Conservation (phyloP, 2,888 invertebrate species). For the Eupithecia vulgata region DNA sequence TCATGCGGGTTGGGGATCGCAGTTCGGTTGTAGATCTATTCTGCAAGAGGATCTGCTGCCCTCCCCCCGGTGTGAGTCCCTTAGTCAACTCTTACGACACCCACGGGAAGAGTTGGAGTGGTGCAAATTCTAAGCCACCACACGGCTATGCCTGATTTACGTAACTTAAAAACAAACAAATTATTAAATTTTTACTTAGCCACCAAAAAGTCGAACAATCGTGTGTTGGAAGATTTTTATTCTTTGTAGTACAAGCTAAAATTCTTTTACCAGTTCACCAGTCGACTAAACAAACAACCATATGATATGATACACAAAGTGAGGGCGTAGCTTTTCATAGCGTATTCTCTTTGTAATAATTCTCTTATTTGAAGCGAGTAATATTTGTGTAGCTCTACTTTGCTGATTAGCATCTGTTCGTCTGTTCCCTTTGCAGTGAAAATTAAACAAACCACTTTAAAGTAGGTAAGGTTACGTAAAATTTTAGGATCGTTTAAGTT, state of each 20-base stretch:
- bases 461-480: neutral
- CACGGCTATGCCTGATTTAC: no score
- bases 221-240: neutral
- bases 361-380: conserved; percentile 29
- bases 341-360: conserved; percentile 33
- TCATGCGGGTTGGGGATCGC: no score
- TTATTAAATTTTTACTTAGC: neutral
- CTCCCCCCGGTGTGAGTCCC: no score
- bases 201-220: neutral
- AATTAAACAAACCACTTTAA: neutral
- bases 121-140: no score
- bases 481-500: no score
- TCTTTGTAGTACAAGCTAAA: neutral
- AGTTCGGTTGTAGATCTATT: no score
- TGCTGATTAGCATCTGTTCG: conserved; percentile 31
- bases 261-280: conserved; percentile 1
- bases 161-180: neutral
- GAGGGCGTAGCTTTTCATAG: conserved; percentile 21
- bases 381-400: conserved; percentile 34
- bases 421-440: conserved; percentile 14
- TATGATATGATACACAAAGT: conserved; percentile 25
- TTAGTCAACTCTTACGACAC: no score
- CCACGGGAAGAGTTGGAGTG: no score
- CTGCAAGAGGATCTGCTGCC: no score
- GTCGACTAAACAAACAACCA: conserved; percentile 10